Conservation (phyloP, 1,140 invertebrate genomes). For the Eupeodes corollae region DNA sequence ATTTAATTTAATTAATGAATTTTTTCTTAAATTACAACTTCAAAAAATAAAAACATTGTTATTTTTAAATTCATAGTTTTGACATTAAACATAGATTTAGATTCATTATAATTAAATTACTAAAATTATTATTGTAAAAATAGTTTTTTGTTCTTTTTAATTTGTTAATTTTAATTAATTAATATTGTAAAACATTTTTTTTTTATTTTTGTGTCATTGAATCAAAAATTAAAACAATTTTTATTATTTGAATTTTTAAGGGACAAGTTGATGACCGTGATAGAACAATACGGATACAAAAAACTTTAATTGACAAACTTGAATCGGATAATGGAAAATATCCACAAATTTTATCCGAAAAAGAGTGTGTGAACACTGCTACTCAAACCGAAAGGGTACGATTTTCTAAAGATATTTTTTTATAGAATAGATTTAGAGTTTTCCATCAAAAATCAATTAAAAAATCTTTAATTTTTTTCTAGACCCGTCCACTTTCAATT, state of each 20-base stretch:
- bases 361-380: constrained; percentile 48
- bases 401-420: constrained; percentile 42
- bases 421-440: not conserved
- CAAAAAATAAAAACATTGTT: not conserved
- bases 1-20: no score
- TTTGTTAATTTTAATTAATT: no score
- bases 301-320: constrained; percentile 46
- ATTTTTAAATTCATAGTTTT: not conserved
- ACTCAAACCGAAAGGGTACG: constrained; percentile 62
- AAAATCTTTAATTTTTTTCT: constrained; percentile 17
- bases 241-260: constrained; percentile 14
- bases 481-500: constrained; percentile 52
- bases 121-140: not conserved
- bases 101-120: not conserved
- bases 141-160: constrained; percentile 32
- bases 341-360: constrained; percentile 6
- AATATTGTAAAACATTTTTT: no score
- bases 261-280: constrained; percentile 61
- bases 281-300: constrained; percentile 51
- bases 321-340: constrained; percentile 33
- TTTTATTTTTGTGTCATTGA: constrained; percentile 4
- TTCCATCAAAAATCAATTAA: constrained; percentile 2
- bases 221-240: constrained; percentile 14
- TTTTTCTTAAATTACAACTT: no score
- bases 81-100: not conserved